A percentile compares a stretch with the other conserved stretches of the same genome.
Evolutionary conservation across 1,140 invertebrate genomes (phyloP).

Genomic region (Bombyx mori): ASM3026992v2 NC_085117.1:9762001-9762500

Average conservation of each 20-base stretch:
- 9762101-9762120: constrained; percentile 37
- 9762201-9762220: constrained; percentile 15
- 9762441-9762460: constrained; percentile 58
- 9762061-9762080: constrained; percentile 1
- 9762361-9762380: constrained; percentile 15
- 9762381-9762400: constrained; percentile 42
- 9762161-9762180: constrained; percentile 23
- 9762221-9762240: constrained; percentile 12
- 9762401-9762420: constrained; percentile 44
- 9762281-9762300: constrained; percentile 41
- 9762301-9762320: constrained; percentile 28
- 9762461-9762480: constrained; percentile 21
- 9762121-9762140: constrained; percentile 44
- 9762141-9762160: constrained; percentile 23
- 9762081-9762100: background rate
- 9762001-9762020: constrained; percentile 27
- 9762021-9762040: constrained; percentile 18
- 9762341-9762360: constrained; percentile 15
- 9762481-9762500: no score
- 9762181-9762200: constrained; percentile 19
- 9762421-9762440: constrained; percentile 43
- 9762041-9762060: constrained; percentile 55
- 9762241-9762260: constrained; percentile 37
- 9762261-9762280: constrained; percentile 20
- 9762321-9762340: constrained; percentile 15